phyloP scores from a whole-genome alignment of 1,140 invertebrate genomes.

The Drosophila subobscura region DNA sequence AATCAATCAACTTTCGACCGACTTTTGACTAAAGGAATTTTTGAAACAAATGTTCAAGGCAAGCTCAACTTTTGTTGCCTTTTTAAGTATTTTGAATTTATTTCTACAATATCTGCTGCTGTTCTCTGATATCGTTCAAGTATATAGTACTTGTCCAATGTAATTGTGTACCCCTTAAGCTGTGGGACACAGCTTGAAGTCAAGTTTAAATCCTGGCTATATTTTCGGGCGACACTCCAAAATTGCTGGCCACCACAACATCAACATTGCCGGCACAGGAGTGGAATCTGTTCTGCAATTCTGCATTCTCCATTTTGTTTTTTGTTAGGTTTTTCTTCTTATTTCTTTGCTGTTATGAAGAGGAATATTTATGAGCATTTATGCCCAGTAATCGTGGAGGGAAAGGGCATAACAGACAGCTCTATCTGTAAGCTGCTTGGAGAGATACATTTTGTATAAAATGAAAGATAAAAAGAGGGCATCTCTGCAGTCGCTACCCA shows the following conservation, averaged over 20 bases:
- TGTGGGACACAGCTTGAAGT: constrained; percentile 10
- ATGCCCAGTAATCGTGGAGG: not conserved
- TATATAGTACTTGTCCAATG: too few relatives aligned
- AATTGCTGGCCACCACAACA: constrained; percentile 37
- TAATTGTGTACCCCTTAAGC: not conserved
- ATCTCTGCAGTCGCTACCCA: too few relatives aligned
- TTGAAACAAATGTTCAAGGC: too few relatives aligned
- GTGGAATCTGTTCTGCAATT: not conserved
- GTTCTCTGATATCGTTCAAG: too few relatives aligned
- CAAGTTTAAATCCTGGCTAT: constrained; percentile 4
- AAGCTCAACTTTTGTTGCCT: too few relatives aligned
- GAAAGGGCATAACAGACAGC: not conserved
- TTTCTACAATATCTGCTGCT: too few relatives aligned
- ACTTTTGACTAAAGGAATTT: too few relatives aligned
- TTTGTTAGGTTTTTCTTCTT: not conserved
- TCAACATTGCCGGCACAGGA: not conserved
- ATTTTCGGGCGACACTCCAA: constrained; percentile 40
- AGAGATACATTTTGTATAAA: too few relatives aligned
- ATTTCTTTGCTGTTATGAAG: constrained; percentile 38
- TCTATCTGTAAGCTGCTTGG: too few relatives aligned
- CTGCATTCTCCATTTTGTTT: not conserved
- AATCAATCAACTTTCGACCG: too few relatives aligned
- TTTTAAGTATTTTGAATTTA: not conserved
- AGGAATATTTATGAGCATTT: constrained; percentile 48
- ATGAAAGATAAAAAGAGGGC: too few relatives aligned